These are phyloP conservation scores for Papilio helenus DNA, from an alignment of 1,140 invertebrate species.

Conservation along the genomic window DNA sequence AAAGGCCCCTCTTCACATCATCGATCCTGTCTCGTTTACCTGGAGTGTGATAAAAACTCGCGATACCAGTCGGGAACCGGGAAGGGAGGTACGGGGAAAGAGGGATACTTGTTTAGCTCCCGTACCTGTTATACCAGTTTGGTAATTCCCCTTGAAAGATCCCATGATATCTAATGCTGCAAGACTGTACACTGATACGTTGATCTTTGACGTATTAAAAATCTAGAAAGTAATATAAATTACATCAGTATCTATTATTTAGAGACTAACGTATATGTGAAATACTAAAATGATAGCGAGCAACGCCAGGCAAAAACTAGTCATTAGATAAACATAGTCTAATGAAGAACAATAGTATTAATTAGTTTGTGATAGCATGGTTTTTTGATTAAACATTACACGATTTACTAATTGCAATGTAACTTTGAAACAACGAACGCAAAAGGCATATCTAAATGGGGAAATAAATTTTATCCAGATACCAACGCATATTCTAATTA, in stretches of 20 bases:
- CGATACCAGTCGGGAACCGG: background rate
- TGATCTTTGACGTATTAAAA: background rate
- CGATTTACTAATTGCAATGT: background rate
- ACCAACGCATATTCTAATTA: background rate
- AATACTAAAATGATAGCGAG: background rate
- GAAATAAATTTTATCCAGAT: background rate
- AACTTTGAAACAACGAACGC: background rate
- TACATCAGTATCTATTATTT: background rate
- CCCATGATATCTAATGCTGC: background rate
- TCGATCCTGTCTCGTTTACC: constrained; percentile 14
- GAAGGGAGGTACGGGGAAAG: background rate
- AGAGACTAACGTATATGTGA: background rate
- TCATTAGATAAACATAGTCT: background rate
- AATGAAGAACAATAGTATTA: background rate
- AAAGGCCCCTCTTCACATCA: background rate
- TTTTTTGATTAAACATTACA: background rate
- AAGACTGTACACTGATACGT: background rate
- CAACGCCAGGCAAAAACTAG: background rate
- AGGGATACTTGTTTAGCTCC: constrained; percentile 6
- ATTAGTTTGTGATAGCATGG: background rate
- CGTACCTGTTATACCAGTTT: constrained; percentile 14
- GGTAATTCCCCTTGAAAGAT: background rate
- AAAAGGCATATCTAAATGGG: background rate
- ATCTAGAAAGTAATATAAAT: background rate
- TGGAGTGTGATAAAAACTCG: constrained; percentile 1